Conservation (phyloP, 1,140 invertebrate species). For the Sarcophaga peregrina region DNA sequence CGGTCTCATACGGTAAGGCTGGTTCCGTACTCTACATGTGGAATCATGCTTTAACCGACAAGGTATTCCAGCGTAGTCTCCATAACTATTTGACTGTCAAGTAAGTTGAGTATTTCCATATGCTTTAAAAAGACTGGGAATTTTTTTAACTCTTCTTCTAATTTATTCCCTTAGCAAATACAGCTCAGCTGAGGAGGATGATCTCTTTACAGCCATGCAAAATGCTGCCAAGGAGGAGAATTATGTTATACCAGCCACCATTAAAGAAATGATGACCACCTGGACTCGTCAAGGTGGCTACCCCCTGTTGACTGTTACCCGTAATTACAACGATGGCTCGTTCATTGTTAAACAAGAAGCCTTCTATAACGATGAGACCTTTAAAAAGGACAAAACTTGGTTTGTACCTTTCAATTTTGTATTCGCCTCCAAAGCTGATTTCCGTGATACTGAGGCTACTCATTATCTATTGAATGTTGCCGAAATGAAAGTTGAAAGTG, state of each 20-base stretch:
- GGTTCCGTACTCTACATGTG: slow-evolving; percentile 91
- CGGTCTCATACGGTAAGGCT: slow-evolving; percentile 79
- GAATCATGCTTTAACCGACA: slow-evolving; percentile 86
- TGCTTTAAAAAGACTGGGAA: no score
- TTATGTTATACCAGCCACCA: slow-evolving; percentile 47
- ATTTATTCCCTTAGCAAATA: slow-evolving; percentile 54
- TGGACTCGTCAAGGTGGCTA: slow-evolving; percentile 77
- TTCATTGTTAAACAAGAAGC: slow-evolving; percentile 66
- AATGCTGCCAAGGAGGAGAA: slow-evolving; percentile 67
- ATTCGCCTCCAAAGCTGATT: slow-evolving; percentile 63
- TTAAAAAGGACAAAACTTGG: slow-evolving; percentile 53
- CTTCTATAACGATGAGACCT: slow-evolving; percentile 56
- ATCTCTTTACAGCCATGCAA: slow-evolving; percentile 76
- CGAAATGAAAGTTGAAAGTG: slow-evolving; percentile 7
- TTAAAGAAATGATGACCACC: slow-evolving; percentile 71
- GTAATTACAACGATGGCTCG: slow-evolving; percentile 63
- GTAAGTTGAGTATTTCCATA: slow-evolving; percentile 61
- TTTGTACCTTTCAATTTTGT: slow-evolving; percentile 70
- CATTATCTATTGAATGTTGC: slow-evolving; percentile 50
- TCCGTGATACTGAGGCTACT: slow-evolving; percentile 65
- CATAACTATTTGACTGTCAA: slow-evolving; percentile 79
- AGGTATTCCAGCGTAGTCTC: slow-evolving; percentile 83
- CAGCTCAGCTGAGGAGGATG: slow-evolving; percentile 71
- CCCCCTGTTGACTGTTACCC: slow-evolving; percentile 72
- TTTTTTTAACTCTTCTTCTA: no score